A percentile compares a stretch with the other conserved stretches of the same genome.
These are phyloP conservation scores for Himalopsyche japonica DNA, from an alignment of 2,888 invertebrate species.

Conservation along the genomic window DNA sequence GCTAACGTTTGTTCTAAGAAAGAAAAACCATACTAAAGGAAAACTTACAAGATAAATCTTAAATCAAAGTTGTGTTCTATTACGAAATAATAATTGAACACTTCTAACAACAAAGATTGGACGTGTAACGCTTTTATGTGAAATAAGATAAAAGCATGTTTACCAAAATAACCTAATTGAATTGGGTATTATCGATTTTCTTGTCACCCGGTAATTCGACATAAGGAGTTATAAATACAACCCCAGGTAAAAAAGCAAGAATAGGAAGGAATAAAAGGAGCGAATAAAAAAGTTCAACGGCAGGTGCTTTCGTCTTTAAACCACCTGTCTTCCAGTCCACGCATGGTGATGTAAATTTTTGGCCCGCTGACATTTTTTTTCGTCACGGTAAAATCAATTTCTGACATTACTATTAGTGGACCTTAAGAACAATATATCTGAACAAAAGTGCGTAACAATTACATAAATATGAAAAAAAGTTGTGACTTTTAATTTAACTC, in stretches of 20 bases:
- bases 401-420: too few species aligned
- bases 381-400: background rate
- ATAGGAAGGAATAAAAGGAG: background rate
- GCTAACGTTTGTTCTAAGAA: too few species aligned
- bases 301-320: constrained; percentile 19
- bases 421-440: too few species aligned
- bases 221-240: background rate
- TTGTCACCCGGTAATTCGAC: background rate
- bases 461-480: too few species aligned
- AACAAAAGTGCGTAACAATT: too few species aligned
- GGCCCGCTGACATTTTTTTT: background rate
- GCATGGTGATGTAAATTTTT: background rate
- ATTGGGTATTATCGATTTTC: background rate
- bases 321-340: constrained; percentile 19
- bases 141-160: background rate
- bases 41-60: too few species aligned
- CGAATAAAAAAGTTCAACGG: constrained; percentile 16
- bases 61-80: too few species aligned
- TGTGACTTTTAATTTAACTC: too few species aligned
- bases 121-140: background rate
- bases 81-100: too few species aligned
- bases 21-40: too few species aligned
- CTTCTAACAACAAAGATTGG: background rate
- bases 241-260: background rate
- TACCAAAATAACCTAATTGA: background rate